Conservation (phyloP, 2,888 invertebrate genomes). For the Venusia cambrica region DNA sequence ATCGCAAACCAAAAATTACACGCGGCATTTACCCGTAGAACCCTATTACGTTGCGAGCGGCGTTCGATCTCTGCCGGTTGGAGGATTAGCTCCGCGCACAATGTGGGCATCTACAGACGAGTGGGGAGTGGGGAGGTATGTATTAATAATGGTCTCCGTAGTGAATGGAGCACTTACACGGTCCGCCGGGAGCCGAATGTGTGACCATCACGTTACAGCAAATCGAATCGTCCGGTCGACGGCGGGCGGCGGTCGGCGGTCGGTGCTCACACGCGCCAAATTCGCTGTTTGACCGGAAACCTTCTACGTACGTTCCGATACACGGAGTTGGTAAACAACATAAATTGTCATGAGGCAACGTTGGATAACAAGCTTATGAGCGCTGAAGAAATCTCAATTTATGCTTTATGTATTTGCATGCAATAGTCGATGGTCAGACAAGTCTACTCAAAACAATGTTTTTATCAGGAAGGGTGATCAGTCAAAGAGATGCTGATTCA, state of each 20-base stretch:
- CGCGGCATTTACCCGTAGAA: conserved; percentile 71
- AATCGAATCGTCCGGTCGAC: conserved; percentile 73
- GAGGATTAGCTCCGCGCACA: conserved; percentile 72
- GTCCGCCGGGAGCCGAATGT: conserved; percentile 73
- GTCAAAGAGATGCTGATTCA: too few species aligned
- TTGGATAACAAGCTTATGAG: conserved; percentile 26
- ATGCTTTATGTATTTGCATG: conserved; percentile 1
- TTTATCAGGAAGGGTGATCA: too few species aligned
- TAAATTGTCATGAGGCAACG: conserved; percentile 35
- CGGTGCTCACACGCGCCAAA: conserved; percentile 62
- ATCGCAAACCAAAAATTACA: conserved; percentile 79
- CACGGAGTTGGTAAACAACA: conserved; percentile 43
- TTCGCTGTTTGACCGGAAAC: conserved; percentile 62
- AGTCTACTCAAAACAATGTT: too few species aligned
- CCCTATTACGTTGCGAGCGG: conserved; percentile 68
- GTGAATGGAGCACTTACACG: conserved; percentile 79
- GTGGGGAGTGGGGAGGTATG: conserved; percentile 66
- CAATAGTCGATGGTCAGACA: too few species aligned
- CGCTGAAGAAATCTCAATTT: conserved; percentile 15
- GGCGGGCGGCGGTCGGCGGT: too few species aligned
- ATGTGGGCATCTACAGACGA: conserved; percentile 64
- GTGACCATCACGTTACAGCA: conserved; percentile 76
- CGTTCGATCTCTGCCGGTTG: conserved; percentile 71
- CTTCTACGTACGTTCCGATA: conserved; percentile 46
- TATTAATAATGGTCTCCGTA: conserved; percentile 75